Conservation (phyloP, 1,140 invertebrate genomes). For the Helicoverpa armigera region DNA sequence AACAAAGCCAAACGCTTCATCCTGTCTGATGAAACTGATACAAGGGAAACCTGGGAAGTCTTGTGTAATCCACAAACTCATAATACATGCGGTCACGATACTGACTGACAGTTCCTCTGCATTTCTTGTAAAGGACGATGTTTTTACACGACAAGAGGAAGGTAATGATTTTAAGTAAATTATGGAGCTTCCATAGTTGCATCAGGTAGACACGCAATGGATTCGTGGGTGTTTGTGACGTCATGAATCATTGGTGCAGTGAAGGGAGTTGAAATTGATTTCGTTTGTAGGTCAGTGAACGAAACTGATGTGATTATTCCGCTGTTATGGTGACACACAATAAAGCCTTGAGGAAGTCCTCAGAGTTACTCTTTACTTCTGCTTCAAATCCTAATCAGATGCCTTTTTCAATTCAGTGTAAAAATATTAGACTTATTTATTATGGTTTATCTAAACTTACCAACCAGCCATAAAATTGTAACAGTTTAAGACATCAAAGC, state of each 20-base stretch:
- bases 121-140: conserved; percentile 8
- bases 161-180: background rate
- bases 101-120: conserved; percentile 28
- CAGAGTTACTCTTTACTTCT: too few species aligned
- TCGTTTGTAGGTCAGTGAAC: conserved; percentile 4
- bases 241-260: background rate
- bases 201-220: conserved; percentile 9
- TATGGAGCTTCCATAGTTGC: background rate
- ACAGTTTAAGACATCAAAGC: background rate
- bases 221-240: background rate
- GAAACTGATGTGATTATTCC: too few species aligned
- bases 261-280: background rate
- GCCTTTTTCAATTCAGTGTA: too few species aligned
- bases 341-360: background rate
- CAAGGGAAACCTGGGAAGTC: conserved; percentile 34
- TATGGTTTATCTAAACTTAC: background rate
- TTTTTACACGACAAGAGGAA: conserved; percentile 8
- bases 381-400: too few species aligned
- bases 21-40: conserved; percentile 44
- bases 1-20: conserved; percentile 19
- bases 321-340: background rate
- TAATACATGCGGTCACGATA: conserved; percentile 22
- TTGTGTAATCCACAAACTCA: conserved; percentile 16
- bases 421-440: too few species aligned
- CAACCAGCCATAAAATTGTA: background rate